Conservation (phyloP, 2,113 vertebrate genomes). For the Amphiprion ocellaris region DNA sequence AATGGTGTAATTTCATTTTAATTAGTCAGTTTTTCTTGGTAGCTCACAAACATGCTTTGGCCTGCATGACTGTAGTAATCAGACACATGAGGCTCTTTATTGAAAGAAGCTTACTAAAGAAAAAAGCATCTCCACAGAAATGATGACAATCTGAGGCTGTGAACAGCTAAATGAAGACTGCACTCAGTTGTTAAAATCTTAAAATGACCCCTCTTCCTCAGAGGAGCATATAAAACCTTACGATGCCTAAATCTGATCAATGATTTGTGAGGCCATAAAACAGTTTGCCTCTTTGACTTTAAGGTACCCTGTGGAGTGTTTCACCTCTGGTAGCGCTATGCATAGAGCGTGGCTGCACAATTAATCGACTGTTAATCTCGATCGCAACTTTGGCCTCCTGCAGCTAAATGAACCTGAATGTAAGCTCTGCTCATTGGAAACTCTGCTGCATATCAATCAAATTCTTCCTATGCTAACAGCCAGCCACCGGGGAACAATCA, state of each 20-base stretch:
- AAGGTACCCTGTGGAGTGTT: background rate
- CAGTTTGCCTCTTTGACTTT: background rate
- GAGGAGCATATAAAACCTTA: background rate
- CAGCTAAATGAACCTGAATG: no score
- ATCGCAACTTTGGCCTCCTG: no score
- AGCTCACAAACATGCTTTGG: background rate
- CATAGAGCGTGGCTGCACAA: no score
- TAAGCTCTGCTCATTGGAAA: no score
- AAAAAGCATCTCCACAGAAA: slow-evolving; percentile 9
- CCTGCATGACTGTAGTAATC: background rate
- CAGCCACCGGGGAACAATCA: no score
- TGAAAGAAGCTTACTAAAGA: background rate
- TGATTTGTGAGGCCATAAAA: background rate
- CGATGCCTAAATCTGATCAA: background rate
- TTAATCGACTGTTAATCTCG: no score
- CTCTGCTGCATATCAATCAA: no score
- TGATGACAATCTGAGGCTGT: background rate
- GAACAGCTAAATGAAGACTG: background rate
- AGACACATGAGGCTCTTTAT: background rate
- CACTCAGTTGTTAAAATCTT: background rate
- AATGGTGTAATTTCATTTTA: slow-evolving; percentile 18
- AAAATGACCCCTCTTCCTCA: background rate
- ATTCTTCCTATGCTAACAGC: no score
- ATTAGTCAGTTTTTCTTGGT: slow-evolving; percentile 1
- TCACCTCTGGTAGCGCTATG: background rate